These are phyloP conservation scores for Aphaenogaster ashmeadi DNA, from an alignment of 1,140 invertebrate species.

Conservation along the genomic window DNA sequence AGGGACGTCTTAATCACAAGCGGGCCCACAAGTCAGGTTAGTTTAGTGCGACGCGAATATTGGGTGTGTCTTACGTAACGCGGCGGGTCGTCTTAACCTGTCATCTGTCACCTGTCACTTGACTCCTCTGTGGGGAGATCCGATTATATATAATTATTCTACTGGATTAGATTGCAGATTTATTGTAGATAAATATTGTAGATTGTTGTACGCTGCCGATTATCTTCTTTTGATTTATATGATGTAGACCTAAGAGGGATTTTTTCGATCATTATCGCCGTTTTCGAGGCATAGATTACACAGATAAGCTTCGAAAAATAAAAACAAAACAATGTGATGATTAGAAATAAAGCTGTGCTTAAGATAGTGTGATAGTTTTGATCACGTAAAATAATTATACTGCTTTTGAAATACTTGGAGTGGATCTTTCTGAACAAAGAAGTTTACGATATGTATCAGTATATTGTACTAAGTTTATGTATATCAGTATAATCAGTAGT, in stretches of 20 bases:
- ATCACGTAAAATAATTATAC: not conserved
- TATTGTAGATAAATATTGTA: not conserved
- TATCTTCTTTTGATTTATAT: not conserved
- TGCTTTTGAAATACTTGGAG: not conserved
- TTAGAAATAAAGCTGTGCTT: not conserved
- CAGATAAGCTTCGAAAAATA: not conserved
- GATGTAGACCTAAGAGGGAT: not conserved
- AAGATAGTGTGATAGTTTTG: not conserved
- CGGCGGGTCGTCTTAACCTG: not conserved
- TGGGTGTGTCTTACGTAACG: not conserved
- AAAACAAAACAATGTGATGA: not conserved
- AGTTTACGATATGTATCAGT: not conserved
- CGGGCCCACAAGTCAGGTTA: slow-evolving; percentile 88
- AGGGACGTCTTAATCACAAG: slow-evolving; percentile 91
- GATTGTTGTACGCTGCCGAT: not conserved
- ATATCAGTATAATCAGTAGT: not conserved
- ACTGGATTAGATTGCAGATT: not conserved
- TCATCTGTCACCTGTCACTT: not conserved
- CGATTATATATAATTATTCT: not conserved
- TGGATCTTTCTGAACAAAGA: not conserved
- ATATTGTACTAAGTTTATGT: not conserved
- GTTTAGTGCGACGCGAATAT: slow-evolving; percentile 34
- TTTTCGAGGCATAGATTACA: not conserved
- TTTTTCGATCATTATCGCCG: not conserved
- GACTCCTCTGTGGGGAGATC: not conserved